Percentiles rank a stretch among this genome's conserved stretches.
These are phyloP conservation scores for Cynaeus angustus DNA, from an alignment of 2,888 invertebrate species.

Conservation along the genomic window DNA sequence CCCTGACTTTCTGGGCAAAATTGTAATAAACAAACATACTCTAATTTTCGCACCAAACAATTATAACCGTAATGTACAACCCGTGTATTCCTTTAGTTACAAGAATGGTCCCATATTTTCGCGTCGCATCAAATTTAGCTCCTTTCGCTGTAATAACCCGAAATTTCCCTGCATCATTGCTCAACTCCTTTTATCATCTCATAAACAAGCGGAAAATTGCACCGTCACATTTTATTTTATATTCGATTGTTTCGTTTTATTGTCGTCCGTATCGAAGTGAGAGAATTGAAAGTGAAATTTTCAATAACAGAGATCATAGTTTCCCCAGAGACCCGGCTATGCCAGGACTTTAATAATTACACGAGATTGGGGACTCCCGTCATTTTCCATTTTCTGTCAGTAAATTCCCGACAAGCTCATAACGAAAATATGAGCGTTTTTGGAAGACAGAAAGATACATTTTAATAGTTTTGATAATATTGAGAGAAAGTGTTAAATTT, in stretches of 20 bases:
- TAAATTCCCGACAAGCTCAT: conserved; percentile 3
- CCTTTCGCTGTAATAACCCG: not conserved
- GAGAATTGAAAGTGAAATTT: conserved; percentile 7
- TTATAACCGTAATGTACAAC: too few species aligned
- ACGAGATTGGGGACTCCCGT: not conserved
- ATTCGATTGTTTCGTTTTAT: not conserved
- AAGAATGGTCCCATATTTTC: not conserved
- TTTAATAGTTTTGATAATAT: too few species aligned
- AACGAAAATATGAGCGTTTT: not conserved
- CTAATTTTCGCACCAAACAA: too few species aligned
- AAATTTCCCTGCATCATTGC: not conserved
- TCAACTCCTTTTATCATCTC: conserved; percentile 1
- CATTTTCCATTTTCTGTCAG: conserved; percentile 1
- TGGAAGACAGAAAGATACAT: not conserved
- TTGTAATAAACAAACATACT: too few species aligned
- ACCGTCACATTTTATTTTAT: not conserved
- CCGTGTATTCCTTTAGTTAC: too few species aligned
- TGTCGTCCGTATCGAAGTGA: not conserved
- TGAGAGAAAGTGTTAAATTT: too few species aligned
- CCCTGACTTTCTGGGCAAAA: too few species aligned
- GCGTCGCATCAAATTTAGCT: not conserved
- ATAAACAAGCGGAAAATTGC: conserved; percentile 10
- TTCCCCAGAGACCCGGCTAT: not conserved
- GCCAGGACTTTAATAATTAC: not conserved
- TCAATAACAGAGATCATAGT: not conserved